These are phyloP conservation scores for Anodontia alba DNA, from an alignment of 2,888 invertebrate species.

Conservation along the genomic window DNA sequence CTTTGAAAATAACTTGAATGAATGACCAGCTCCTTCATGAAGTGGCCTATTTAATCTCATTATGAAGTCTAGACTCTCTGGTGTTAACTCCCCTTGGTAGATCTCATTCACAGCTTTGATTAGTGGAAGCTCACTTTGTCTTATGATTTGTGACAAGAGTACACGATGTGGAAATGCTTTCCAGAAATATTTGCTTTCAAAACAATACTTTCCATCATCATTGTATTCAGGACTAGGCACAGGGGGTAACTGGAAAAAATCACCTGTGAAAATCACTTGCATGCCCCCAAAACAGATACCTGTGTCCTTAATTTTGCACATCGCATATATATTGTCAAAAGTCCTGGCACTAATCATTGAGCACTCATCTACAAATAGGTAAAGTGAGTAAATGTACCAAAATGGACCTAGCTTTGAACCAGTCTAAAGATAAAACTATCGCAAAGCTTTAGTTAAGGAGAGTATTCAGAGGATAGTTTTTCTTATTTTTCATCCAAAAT, in stretches of 20 bases:
- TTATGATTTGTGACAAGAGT: not conserved
- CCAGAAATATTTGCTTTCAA: slow-evolving; percentile 31
- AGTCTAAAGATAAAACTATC: not conserved
- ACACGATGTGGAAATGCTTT: slow-evolving; percentile 23
- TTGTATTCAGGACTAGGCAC: slow-evolving; percentile 36
- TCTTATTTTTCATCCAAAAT: not conserved
- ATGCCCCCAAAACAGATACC: slow-evolving; percentile 26
- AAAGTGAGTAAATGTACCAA: not conserved
- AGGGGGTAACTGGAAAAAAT: slow-evolving; percentile 53
- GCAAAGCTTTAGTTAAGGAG: not conserved
- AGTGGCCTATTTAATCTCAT: not conserved
- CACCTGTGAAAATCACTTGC: slow-evolving; percentile 50
- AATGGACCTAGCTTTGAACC: not conserved
- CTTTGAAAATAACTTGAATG: not conserved
- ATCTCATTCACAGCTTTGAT: not conserved
- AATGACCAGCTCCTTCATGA: not conserved
- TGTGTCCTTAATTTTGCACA: slow-evolving; percentile 22
- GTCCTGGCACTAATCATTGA: slow-evolving; percentile 37
- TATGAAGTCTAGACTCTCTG: not conserved
- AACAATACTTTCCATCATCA: slow-evolving; percentile 46
- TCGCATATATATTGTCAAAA: slow-evolving; percentile 23
- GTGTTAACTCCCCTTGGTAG: not conserved
- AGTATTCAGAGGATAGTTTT: not conserved
- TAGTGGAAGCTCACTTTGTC: not conserved
- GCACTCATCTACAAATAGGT: slow-evolving; percentile 33